Evolutionary conservation across 2,113 vertebrate genomes (phyloP).

Genomic region (Burhinus oedicnemus): DNA sequence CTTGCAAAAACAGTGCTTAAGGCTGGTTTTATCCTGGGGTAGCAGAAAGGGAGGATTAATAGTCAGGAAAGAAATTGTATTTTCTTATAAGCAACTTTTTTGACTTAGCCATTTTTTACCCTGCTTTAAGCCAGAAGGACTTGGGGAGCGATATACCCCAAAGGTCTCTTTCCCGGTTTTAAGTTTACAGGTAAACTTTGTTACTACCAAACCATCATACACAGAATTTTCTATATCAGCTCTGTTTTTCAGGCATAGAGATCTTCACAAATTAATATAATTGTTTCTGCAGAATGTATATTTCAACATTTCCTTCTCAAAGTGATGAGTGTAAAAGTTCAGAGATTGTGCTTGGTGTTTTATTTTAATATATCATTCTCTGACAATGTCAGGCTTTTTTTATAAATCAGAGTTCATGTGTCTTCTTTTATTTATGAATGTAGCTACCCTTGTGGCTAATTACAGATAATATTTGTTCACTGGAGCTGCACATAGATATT

Average conservation of each 20-base stretch:
- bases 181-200: neutral
- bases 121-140: neutral
- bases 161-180: neutral
- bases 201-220: neutral
- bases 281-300: neutral
- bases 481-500: neutral
- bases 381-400: neutral
- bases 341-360: neutral
- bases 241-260: neutral
- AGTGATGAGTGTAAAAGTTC: neutral
- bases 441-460: neutral
- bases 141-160: neutral
- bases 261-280: neutral
- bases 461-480: neutral
- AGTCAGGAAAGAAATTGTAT: neutral
- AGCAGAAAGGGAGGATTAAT: neutral
- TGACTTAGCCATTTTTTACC: neutral
- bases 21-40: neutral
- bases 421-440: neutral
- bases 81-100: neutral
- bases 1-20: neutral
- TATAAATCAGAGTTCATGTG: neutral
- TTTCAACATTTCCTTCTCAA: neutral
- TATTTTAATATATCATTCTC: neutral
- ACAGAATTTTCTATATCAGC: neutral